phyloP scores from a whole-genome alignment of 2,888 invertebrate genomes.

The Cosmia trapezina region DNA sequence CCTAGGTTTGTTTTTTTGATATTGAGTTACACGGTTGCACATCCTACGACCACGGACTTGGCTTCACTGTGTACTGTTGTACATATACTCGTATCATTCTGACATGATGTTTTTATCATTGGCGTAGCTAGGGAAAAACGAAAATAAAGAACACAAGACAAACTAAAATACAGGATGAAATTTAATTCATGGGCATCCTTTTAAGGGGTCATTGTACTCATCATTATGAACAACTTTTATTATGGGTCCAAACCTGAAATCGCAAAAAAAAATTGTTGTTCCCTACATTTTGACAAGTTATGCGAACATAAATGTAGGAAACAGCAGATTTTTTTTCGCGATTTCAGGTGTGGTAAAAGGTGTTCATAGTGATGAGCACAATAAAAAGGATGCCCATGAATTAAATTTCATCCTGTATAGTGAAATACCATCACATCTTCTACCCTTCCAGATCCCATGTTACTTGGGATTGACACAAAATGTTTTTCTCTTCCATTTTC shows the following conservation, averaged over 20 bases:
- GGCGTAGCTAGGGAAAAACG: conserved; percentile 62
- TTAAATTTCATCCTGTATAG: neutral
- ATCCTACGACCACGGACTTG: conserved; percentile 67
- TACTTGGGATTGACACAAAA: neutral
- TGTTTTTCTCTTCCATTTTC: neutral
- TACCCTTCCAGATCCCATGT: neutral
- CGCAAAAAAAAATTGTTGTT: no score
- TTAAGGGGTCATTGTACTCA: no score
- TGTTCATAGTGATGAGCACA: no score
- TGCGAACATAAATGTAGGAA: no score
- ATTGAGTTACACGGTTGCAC: conserved; percentile 88
- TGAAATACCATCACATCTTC: neutral
- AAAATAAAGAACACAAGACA: neutral
- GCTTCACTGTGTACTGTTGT: conserved; percentile 68
- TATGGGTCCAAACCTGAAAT: no score
- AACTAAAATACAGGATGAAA: no score
- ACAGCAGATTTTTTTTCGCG: no score
- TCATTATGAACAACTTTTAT: no score
- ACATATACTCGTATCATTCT: conserved; percentile 70
- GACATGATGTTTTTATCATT: conserved; percentile 65
- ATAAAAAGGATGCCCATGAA: no score
- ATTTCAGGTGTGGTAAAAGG: no score
- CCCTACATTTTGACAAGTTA: no score
- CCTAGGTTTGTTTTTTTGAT: conserved; percentile 92
- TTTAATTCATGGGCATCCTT: no score